Evolutionary conservation across 2,797 vertebrate genomes (phyloP), one percentile per base, ranked within the genome.

Genomic region (Serranus cabrilla): DNA sequence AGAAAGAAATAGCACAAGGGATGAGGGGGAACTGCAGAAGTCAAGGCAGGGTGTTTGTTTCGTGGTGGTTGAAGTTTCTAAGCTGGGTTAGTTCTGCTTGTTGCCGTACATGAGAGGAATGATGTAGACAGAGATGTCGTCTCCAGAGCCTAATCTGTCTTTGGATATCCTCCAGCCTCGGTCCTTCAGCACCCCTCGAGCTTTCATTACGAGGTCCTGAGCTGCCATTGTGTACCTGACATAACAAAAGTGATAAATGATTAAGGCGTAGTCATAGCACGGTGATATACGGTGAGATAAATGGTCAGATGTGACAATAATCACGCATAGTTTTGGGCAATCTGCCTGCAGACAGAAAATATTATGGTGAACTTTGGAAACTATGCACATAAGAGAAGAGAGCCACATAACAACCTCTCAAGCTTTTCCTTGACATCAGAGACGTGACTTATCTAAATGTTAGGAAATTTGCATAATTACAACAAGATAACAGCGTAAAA

Each of bases 61-160:
- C 42, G 21, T 20, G 27, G 42, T 11, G 37, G 73, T 13, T 57
- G 57, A 16, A n/a, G 46, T 37, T 52, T 40, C 1, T 12, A n/a
- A 2, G 61, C 43, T 82, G 3, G 65, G 78, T 86, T 95, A 94
- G 76, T 93, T 94, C 86, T 96, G 95, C 84, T 93, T 96, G 93
- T 97, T 97, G 56, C 96, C 96, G 0, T 96, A 94, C 93, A 96
- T 92, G 81, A 99, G 94, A 50, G 98, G 98, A 84, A 99, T 98
- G 92, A 99, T 97, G 67, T 97, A 99, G 90, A 99, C 98, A 0
- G 98, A 98, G 90, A 99, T 99, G 95, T 99, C 98, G 0, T 99
- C 98, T 85, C 97, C 98, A 0, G 98, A 99, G 61, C 98, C 98
- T 84, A 98, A 94, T 79, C 96, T 93, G 91, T 99, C 97, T 12